Evolutionary conservation across 2,113 vertebrate species (phyloP).

Genomic region (Alethe castanea): DNA sequence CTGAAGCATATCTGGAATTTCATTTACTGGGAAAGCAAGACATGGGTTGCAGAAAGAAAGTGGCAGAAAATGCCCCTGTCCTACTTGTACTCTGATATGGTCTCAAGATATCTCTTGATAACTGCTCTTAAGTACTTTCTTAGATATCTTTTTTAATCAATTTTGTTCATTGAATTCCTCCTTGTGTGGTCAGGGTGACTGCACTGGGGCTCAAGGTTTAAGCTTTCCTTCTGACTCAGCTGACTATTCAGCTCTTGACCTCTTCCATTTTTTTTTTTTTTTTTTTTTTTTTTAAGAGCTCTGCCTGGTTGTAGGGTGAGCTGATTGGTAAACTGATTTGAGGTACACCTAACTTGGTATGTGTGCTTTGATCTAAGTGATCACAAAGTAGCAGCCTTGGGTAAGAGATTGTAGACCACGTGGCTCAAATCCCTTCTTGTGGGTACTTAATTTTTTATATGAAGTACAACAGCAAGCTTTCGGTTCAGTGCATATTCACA

Average conservation of each 20-base stretch:
- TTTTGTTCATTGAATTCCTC: background rate
- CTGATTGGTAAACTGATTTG: background rate
- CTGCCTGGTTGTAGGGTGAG: background rate
- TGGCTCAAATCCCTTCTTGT: background rate
- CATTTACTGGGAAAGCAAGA: background rate
- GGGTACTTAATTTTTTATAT: background rate
- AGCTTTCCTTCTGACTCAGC: background rate
- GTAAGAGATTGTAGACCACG: background rate
- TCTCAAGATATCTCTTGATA: background rate
- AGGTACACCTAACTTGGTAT: background rate
- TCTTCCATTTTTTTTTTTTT: background rate
- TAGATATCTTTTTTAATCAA: background rate
- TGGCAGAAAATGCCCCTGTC: background rate
- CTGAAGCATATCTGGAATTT: background rate
- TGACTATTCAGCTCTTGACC: background rate
- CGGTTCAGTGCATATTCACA: background rate
- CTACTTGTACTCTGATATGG: background rate
- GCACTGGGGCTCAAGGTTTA: background rate
- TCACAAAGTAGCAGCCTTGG: background rate
- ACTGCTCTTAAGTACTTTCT: background rate
- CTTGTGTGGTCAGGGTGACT: fast-evolving
- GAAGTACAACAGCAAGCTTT: background rate
- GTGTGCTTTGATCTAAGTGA: background rate
- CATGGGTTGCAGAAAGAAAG: background rate
- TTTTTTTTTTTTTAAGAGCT: background rate